Percentiles rank a stretch among this genome's conserved stretches.
These are phyloP conservation scores for Gadopsis bispinosus DNA, from an alignment of 2,797 vertebrate species.

Conservation along the genomic window DNA sequence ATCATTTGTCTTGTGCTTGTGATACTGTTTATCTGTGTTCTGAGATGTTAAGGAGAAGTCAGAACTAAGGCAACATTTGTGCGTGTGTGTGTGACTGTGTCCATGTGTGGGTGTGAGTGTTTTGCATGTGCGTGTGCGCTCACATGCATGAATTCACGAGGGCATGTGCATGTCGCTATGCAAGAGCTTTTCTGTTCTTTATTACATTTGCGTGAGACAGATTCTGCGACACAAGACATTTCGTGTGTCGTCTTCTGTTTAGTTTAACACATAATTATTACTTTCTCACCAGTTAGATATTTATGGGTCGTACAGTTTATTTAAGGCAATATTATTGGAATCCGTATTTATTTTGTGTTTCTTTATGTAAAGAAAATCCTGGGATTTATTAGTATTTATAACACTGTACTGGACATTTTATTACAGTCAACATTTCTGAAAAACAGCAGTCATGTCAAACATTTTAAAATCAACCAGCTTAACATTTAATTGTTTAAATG, in stretches of 20 bases:
- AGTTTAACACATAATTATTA: neutral
- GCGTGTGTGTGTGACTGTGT: conserved; percentile 28
- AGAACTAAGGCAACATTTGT: conserved; percentile 29
- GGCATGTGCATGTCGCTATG: conserved; percentile 37
- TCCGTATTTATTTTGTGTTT: neutral
- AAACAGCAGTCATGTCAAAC: neutral
- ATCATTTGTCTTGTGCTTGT: conserved; percentile 5
- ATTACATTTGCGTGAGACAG: conserved; percentile 9
- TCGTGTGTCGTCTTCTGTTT: conserved; percentile 22
- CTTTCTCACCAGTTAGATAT: conserved; percentile 12
- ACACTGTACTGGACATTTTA: conserved; percentile 8
- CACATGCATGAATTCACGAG: conserved; percentile 46
- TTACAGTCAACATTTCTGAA: neutral
- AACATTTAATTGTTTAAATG: neutral
- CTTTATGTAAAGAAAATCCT: neutral
- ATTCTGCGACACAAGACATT: conserved; percentile 20
- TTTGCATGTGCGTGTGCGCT: conserved; percentile 17
- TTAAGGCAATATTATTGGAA: neutral
- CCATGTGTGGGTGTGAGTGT: conserved; percentile 24
- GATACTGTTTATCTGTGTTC: conserved; percentile 23
- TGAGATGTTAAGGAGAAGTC: conserved; percentile 15
- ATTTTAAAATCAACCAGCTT: conserved; percentile 2
- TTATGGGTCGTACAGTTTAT: neutral
- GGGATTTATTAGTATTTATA: neutral
- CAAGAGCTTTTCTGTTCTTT: conserved; percentile 13